These are phyloP conservation scores for Clarias magur DNA, from an alignment of 2,113 vertebrate species.

Conservation along the genomic window DNA sequence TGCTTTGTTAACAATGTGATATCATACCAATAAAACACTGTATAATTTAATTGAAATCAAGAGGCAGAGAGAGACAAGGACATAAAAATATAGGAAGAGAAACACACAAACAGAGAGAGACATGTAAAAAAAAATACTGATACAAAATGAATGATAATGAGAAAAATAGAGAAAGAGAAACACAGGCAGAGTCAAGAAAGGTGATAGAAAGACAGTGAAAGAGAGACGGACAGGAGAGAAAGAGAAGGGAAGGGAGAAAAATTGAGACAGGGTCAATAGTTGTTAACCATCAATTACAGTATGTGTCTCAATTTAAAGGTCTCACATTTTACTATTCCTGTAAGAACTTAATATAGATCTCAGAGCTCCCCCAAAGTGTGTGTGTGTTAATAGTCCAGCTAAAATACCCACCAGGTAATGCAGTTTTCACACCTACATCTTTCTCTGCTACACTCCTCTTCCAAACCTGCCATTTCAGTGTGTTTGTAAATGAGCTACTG, in stretches of 20 bases:
- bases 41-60: not conserved
- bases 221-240: not conserved
- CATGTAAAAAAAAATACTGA: not conserved
- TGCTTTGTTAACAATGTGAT: not conserved
- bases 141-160: too few species aligned
- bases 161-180: not conserved
- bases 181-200: not conserved
- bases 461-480: too few species aligned
- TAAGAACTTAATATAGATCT: too few species aligned
- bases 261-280: not conserved
- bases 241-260: not conserved
- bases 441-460: too few species aligned
- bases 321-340: too few species aligned
- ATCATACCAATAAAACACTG: not conserved
- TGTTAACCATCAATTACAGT: not conserved
- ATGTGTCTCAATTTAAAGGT: too few species aligned
- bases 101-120: not conserved
- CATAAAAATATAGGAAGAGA: too few species aligned
- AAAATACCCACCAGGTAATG: too few species aligned
- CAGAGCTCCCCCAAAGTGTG: too few species aligned
- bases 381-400: too few species aligned
- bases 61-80: not conserved
- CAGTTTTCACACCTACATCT: too few species aligned
- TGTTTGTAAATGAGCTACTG: too few species aligned
- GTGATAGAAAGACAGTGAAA: not conserved